Conservation (phyloP, 2,113 vertebrate species). For the Micronycteris hirsuta region DNA sequence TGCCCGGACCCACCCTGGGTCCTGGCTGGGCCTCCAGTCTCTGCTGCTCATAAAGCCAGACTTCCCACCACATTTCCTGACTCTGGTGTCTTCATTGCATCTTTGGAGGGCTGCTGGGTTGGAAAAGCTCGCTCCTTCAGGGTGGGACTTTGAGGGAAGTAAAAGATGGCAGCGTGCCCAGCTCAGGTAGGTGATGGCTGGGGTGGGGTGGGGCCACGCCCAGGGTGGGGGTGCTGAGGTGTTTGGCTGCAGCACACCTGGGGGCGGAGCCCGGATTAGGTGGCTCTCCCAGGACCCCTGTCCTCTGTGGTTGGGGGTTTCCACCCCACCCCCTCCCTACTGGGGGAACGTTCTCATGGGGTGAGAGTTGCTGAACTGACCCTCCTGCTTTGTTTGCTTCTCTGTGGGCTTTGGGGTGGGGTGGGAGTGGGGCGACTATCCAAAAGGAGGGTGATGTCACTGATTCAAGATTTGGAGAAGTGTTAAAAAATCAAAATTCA, state of each 20-base stretch:
- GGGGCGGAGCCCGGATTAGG: accelerated
- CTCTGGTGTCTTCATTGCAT: neutral
- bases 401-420: accelerated
- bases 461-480: neutral
- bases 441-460: neutral
- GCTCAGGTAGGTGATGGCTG: no score
- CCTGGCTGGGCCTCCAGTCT: no score
- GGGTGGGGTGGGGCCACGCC: no score
- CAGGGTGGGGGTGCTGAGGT: no score
- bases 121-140: neutral
- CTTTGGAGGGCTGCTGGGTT: accelerated
- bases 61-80: neutral
- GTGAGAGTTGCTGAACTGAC: no score
- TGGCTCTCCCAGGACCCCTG: no score
- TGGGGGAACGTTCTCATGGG: neutral
- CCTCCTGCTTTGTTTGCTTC: neutral
- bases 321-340: accelerated
- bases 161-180: accelerated
- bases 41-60: neutral
- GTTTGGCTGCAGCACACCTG: neutral
- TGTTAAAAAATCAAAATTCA: neutral
- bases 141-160: neutral
- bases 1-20: neutral
- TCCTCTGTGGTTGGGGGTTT: neutral
- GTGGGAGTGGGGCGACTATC: neutral